Evolutionary conservation across 2,888 invertebrate species (phyloP), one percentile per base, ranked within the genome.

Genomic region (Hipparchia semele): DNA sequence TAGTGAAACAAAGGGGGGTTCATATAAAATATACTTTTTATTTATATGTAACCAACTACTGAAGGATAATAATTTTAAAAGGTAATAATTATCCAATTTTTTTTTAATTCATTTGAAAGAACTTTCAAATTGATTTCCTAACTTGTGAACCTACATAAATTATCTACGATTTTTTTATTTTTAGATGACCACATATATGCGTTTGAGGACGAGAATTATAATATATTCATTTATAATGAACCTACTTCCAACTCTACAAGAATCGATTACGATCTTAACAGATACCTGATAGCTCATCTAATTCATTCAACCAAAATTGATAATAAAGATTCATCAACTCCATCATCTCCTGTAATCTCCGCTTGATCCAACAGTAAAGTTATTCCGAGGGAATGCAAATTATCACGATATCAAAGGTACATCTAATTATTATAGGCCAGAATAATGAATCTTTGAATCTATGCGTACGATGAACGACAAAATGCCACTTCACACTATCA

Each of bases 251-350:
- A 9, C 8, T 64, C 5, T 64, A 64, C 49, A 51, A 64, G 60
- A 61, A 12, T 10, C 46, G 8, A 2, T 13, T 49, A 13, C n/a
- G 1, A 61, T 13, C 23, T 58, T 8, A 13, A 58, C 23, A 39
- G 12, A 13, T 12, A 46, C 45, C 61, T n/a, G 53, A 53, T 33
- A 53, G 23, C 10, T 33, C 64, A 65, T 51, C 33, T 23, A 33
- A 53, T 65, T 53, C 33, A 33, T 46, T 46, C 7, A 49, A 65
- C 49, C 64, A 49, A 9, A 13, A 13, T n/a, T 51, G 33, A 53
- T 12, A 65, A 10, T 65, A 65, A 65, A 33, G 46, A 6, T 3
- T 33, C 65, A 65, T 65, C 65, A 65, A 65, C 53, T 23, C 23
- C 12, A 65, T 65, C 33, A 10, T 51, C 39, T 39, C 53, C 53